Base-by-base conservation (phyloP, 2,797 vertebrate genomes). In the Sorex maritimensis region DNA sequence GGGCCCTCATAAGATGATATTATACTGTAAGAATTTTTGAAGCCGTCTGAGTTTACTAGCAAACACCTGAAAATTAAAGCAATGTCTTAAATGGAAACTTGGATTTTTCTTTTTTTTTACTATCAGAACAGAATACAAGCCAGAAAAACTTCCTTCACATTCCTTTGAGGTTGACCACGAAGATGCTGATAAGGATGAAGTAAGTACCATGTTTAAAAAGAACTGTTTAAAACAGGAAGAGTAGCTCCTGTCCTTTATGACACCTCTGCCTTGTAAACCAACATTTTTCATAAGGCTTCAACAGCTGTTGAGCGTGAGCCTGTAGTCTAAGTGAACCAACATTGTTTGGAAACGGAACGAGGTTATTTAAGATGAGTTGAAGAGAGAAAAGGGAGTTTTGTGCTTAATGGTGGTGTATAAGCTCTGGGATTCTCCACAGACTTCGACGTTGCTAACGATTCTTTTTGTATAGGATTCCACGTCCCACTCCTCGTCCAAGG, bases 121-220 rank as follows among this genome's bases (percentile, higher is more conserved):
- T 94, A 79, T 79, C 94, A 99, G 99, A 97, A 99, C 98, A 98
- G 98, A 99, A 90, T 98, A 98, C 96, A 99, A 98, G 98, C 98
- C 98, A 94, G 99, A 99, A 97, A 99, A 99, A 97, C 98, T 99
- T 95, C 99, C 98, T 6, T 99, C 99, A 14, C 99, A 99, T 98
- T 99, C 99, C 82, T 99, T 99, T 97, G 99, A 99, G 98, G 98
- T 99, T 2, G 99, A 99, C 98, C 98, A 99, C 96, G 99, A 99
- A 97, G 99, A 99, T 78, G 97, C 99, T 95, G 99, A 99, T 97
- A 99, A 99, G 95, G 99, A 99, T 98, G 99, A 99, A 98, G 99
- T 99, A 98, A 98, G 99, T 98, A 71, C 74, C 38, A 21, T 83
- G 55, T 24, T 67, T 71, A n/a, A 23, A 73, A 21, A 26, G 11